Percentiles rank a stretch among this genome's conserved stretches.
These are phyloP conservation scores for Proctacanthus coquilletti DNA, from an alignment of 1,140 invertebrate species.

Conservation along the genomic window DNA sequence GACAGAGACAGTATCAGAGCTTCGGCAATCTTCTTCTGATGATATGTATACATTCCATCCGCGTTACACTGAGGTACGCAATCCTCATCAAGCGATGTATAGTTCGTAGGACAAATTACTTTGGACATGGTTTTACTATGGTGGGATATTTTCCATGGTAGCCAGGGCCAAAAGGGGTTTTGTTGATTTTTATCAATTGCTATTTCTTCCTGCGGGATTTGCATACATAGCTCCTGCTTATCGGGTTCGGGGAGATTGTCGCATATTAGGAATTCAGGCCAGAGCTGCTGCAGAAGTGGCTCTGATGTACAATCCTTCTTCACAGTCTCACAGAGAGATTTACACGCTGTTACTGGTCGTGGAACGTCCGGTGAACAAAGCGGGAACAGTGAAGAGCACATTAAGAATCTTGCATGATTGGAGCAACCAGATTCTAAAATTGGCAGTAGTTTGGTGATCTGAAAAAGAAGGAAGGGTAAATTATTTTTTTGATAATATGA, in stretches of 20 bases:
- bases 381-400: slow-evolving; percentile 83
- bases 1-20: slow-evolving; percentile 75
- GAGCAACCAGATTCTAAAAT: slow-evolving; percentile 60
- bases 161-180: neutral
- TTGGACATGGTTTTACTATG: slow-evolving; percentile 7
- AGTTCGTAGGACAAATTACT: slow-evolving; percentile 23
- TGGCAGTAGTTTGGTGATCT: slow-evolving; percentile 49
- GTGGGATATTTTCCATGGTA: neutral
- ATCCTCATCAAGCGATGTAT: slow-evolving; percentile 27
- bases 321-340: slow-evolving; percentile 70
- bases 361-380: slow-evolving; percentile 81
- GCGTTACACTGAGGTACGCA: slow-evolving; percentile 49
- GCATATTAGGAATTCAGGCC: slow-evolving; percentile 68
- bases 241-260: slow-evolving; percentile 35
- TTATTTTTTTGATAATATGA: too few species aligned
- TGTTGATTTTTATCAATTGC: neutral
- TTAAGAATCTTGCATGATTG: slow-evolving; percentile 66
- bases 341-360: slow-evolving; percentile 73
- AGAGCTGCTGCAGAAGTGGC: slow-evolving; percentile 55
- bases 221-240: slow-evolving; percentile 37
- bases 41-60: slow-evolving; percentile 52
- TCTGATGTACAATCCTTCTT: slow-evolving; percentile 48
- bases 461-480: slow-evolving; percentile 48
- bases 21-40: slow-evolving; percentile 58
- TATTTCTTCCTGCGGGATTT: slow-evolving; percentile 26